A percentile compares a stretch with the other conserved stretches of the same genome.
phyloP scores from a whole-genome alignment of 2,113 vertebrate species.

The Alligator sinensis region DNA sequence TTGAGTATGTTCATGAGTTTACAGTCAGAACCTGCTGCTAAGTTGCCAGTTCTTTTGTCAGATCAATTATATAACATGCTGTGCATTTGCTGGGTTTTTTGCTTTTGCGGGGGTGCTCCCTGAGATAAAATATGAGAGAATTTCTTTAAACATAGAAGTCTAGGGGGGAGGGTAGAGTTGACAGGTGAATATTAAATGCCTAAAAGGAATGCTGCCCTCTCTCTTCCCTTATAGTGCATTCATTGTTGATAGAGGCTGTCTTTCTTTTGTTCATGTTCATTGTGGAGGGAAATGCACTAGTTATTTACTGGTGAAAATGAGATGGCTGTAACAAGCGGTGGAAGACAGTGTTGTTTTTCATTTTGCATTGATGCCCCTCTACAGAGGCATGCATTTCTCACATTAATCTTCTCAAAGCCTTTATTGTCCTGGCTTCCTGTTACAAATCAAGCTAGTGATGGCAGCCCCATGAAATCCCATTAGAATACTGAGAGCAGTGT shows the following conservation, averaged over 20 bases:
- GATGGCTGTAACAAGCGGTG: constrained; percentile 71
- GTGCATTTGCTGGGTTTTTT: not conserved
- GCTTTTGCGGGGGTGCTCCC: not conserved
- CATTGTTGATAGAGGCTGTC: constrained; percentile 36
- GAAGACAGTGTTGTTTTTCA: constrained; percentile 78
- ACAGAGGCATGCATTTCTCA: constrained; percentile 78
- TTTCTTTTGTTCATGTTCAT: constrained; percentile 63
- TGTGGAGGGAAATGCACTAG: constrained; percentile 66
- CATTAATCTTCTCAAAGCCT: constrained; percentile 80
- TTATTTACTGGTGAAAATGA: constrained; percentile 79
- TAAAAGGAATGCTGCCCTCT: constrained; percentile 27
- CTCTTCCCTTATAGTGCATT: not conserved
- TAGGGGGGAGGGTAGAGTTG: not conserved
- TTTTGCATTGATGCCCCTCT: constrained; percentile 72
- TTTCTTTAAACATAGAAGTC: not conserved
- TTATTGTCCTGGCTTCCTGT: constrained; percentile 81
- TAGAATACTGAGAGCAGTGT: constrained; percentile 79
- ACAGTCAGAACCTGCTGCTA: not conserved
- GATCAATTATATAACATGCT: not conserved
- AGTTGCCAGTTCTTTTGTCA: not conserved
- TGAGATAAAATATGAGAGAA: not conserved
- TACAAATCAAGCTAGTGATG: constrained; percentile 77
- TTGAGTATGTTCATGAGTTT: not conserved
- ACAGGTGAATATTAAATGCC: constrained; percentile 1
- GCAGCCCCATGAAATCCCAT: constrained; percentile 68